Conservation (phyloP, 37 sponge, comb jelly and placozoan species). For the Dysidea cf. avara region DNA sequence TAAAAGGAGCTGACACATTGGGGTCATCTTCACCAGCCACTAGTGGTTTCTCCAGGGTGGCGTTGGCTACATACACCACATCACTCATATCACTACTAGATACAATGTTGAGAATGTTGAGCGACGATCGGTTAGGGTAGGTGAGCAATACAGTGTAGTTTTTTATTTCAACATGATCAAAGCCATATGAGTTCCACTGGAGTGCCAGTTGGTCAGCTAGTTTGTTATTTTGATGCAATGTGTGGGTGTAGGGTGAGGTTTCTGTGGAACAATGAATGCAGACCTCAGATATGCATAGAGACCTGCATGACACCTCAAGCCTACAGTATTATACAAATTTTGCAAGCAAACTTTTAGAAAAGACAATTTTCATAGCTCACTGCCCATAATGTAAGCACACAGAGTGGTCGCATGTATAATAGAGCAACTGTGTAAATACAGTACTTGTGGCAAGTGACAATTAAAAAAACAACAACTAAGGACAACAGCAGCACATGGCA, state of each 20-base stretch:
- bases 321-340: no score
- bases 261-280: constrained; percentile 6
- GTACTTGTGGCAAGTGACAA: no score
- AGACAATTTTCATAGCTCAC: no score
- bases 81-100: not conserved
- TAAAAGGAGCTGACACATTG: constrained; percentile 72
- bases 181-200: constrained; percentile 43
- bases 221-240: constrained; percentile 58
- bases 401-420: no score
- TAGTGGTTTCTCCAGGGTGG: constrained; percentile 55
- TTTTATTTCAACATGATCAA: constrained; percentile 68
- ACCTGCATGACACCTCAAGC: no score
- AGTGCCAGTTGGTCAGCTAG: constrained; percentile 59
- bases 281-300: no score
- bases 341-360: no score
- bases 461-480: no score
- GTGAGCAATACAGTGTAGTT: constrained; percentile 70
- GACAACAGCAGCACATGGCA: no score
- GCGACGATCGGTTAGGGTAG: constrained; percentile 60
- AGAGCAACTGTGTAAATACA: no score
- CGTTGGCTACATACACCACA: constrained; percentile 39
- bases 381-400: no score
- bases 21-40: constrained; percentile 62
- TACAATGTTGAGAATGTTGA: constrained; percentile 44
- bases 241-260: constrained; percentile 65